Base-by-base conservation (phyloP, 2,888 invertebrate genomes). In the Spodoptera exigua region DNA sequence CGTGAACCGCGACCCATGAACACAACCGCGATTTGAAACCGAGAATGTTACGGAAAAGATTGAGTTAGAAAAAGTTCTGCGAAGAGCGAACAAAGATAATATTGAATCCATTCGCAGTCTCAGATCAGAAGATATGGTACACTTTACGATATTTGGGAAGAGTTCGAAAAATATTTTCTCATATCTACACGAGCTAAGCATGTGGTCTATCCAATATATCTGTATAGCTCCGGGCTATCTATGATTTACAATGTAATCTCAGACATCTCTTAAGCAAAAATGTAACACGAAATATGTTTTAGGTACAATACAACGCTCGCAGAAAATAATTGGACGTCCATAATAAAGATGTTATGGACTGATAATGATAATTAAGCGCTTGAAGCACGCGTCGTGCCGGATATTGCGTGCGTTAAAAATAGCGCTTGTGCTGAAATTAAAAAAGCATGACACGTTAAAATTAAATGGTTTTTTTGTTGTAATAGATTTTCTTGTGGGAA, bases 131-230 rank as follows among this genome's bases (percentile, higher is more conserved):
- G n/a, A 27, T 21, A 13, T 13, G 14, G 13, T 27, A 44, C 9
- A 44, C 13, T 10, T 27, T 27, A 27, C 27, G 27, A 27, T 27
- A 27, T 27, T 27, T 27, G 27, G 27, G 27, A 27, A 27, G 27
- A 27, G 27, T 27, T 27, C 7, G 14, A 65, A 16, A 62, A 63
- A 68, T 11, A 34, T 54, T 57, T 45, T 57, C 43, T 61, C 27
- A 55, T 53, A 61, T 61, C 48, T 70, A 58, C 44, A 32, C 34
- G 46, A 55, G 57, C 43, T 17, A 32, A 59, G 35, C 44, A 74
- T 64, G 56, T 71, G 46, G 51, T 56, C n/a, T n/a, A 53, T 56
- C 48, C 52, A 53, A 72, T 76, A 62, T 75, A 47, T 75, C 17
- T 75, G 61, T 71, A 36, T 57, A 47, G 34, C 47, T 14, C 43